Evolutionary conservation across 2,888 invertebrate genomes (phyloP), one percentile per base, ranked within the genome.

Genomic region (Cactoblastis cactorum): DNA sequence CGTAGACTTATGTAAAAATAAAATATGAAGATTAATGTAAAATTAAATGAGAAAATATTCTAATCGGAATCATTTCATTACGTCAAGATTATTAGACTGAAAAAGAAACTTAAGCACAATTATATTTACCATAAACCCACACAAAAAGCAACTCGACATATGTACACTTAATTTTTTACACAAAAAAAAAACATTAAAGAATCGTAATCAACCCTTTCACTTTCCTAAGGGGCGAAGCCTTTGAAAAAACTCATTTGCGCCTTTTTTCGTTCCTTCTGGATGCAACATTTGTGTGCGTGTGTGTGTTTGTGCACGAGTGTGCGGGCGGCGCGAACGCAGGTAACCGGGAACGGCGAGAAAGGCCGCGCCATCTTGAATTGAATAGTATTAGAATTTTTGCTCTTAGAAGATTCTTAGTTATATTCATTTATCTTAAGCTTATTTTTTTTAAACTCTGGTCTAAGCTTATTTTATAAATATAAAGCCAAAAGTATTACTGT

Each of bases 381-480:
- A 41, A 34, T 41, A 49, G 63, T 65, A 69, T 80, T 75, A 78
- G 76, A 78, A 78, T 72, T 69, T 70, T 68, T 65, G 69, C 70
- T 83, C 83, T 80, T 73, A 83, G 73, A 71, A 69, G 83, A 84
- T 70, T 86, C 85, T 83, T 76, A 80, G 65, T 73, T n/a, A n/a
- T n/a, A n/a, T n/a, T n/a, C n/a, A n/a, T n/a, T n/a, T n/a, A n/a
- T n/a, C n/a, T n/a, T n/a, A n/a, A n/a, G n/a, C n/a, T n/a, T n/a
- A n/a, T n/a, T n/a, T n/a, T n/a, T n/a, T n/a, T n/a, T n/a, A n/a
- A 51, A 54, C 51, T 15, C 15, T 48, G n/a, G 1, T 3, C 24
- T 22, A n/a, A 32, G n/a, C 14, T 11, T 32, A 33, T 45, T 19
- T 22, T 38, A 9, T 38, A 38, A 9, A 28, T 28, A 9, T 28